A percentile compares a stretch with the other conserved stretches of the same genome.
Evolutionary conservation across 2,113 vertebrate species (phyloP).

Genomic region (Lasiurus borealis): DNA sequence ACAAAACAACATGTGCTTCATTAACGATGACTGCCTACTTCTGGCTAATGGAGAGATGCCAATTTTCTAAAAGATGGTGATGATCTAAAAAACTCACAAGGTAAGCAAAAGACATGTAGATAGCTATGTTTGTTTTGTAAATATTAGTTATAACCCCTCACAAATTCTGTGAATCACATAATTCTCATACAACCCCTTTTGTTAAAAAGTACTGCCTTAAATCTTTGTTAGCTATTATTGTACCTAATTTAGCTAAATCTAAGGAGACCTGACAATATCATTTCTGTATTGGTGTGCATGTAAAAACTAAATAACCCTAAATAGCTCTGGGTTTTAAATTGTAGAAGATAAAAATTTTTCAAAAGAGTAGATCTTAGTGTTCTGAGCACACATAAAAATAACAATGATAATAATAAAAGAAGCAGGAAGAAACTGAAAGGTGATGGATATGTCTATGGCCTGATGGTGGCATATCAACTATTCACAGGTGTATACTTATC

Average conservation of each 20-base stretch:
- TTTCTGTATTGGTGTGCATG: not conserved
- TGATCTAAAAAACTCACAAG: not conserved
- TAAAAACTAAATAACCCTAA: not conserved
- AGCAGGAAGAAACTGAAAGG: not conserved
- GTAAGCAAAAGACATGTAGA: not conserved
- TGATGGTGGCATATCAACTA: not conserved
- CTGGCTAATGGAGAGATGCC: not conserved
- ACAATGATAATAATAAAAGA: not conserved
- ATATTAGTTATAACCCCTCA: not conserved
- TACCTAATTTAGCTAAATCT: not conserved
- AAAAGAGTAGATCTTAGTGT: not conserved
- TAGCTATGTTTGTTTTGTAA: not conserved
- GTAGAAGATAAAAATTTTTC: slow-evolving; percentile 11
- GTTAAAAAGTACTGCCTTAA: not conserved
- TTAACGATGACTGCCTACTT: slow-evolving; percentile 39
- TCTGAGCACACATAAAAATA: not conserved
- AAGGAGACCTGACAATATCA: not conserved
- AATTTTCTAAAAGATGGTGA: not conserved
- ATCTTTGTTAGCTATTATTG: not conserved
- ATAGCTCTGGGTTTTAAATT: not conserved
- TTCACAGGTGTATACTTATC: not conserved
- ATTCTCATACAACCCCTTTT: not conserved
- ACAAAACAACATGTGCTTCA: slow-evolving; percentile 4
- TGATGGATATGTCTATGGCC: not conserved
- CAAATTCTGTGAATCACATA: slow-evolving; percentile 1